Base-by-base conservation (phyloP, 2,888 invertebrate genomes). In the Eumerus sabulonum region DNA sequence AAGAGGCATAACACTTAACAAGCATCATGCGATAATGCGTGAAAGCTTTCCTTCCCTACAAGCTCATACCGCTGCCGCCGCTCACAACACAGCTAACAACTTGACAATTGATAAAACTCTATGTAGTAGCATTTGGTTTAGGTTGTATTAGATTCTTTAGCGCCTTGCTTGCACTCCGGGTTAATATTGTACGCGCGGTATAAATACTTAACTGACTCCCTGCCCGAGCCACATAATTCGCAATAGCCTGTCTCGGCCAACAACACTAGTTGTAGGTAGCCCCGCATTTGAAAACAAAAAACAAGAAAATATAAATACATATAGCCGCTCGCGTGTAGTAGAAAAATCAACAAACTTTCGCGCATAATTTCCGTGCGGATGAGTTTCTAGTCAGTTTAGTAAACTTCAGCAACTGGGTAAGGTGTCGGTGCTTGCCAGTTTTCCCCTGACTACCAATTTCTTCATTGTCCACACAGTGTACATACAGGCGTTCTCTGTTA, bases 11-110 rank as follows among this genome's bases (percentile, higher is more conserved):
- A 62, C 40, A 35, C 19, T 42, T 40, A 66, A 60, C 67, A 77
- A 72, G 67, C 72, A 77, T 77, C 77, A 77, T 77, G 73, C 77
- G 67, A 73, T 73, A 67, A 67, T 77, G 57, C 48, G 59, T 59
- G 40, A 68, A 72, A 77, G 73, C 77, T 77, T 73, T 71, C 60
- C 14, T 19, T 27, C 27, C 27, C 40, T 67, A 72, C 57, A 67
- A 63, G 62, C 72, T 77, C n/a, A n/a, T n/a, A n/a, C n/a, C n/a
- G n/a, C n/a, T n/a, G n/a, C n/a, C n/a, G n/a, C n/a, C n/a, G n/a
- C n/a, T n/a, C 27, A 59, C 62, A 54, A 42, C 13, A 42, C 53
- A 17, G 44, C 27, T 27, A 27, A 27, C 27, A 14, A 45, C 27
- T 57, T 11, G 14, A 62, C 18, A 63, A 72, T 77, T 72, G 60